These are phyloP conservation scores for Percopsis transmontana DNA, from an alignment of 2,113 vertebrate species.

Conservation along the genomic window DNA sequence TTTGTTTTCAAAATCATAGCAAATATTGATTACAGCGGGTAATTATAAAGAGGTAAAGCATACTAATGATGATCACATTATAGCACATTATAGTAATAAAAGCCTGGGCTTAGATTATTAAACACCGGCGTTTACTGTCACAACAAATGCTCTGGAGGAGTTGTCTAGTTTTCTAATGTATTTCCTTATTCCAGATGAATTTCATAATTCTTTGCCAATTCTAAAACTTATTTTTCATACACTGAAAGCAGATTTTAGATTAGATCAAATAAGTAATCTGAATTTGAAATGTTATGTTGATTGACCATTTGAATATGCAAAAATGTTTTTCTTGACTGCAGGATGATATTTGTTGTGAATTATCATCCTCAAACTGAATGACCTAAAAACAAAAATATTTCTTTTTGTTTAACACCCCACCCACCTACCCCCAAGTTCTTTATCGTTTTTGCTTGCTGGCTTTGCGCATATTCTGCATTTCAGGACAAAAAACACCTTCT, in stretches of 20 bases:
- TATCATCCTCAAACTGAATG: slow-evolving; percentile 20
- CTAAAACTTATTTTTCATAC: background rate
- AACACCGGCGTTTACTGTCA: too few species aligned
- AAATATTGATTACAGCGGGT: slow-evolving; percentile 12
- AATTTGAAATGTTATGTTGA: background rate
- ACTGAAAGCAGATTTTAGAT: slow-evolving; percentile 10
- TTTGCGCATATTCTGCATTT: slow-evolving; percentile 66
- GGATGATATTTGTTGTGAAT: slow-evolving; percentile 15
- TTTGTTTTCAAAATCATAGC: slow-evolving; percentile 46
- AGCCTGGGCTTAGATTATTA: too few species aligned
- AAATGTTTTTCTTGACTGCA: too few species aligned
- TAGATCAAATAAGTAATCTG: background rate
- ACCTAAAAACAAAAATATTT: slow-evolving; percentile 41
- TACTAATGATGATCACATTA: too few species aligned
- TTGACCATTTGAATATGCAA: slow-evolving; percentile 9
- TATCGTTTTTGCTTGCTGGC: slow-evolving; percentile 37
- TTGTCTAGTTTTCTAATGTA: too few species aligned
- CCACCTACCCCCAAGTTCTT: slow-evolving; percentile 23
- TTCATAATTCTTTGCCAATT: background rate
- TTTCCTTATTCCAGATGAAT: too few species aligned
- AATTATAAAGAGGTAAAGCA: background rate
- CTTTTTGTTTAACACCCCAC: slow-evolving; percentile 44
- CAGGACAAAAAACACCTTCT: slow-evolving; percentile 65
- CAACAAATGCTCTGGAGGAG: too few species aligned
- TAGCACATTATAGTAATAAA: too few species aligned